These are phyloP conservation scores for Pseudochirops corinnae DNA, from an alignment of 2,797 vertebrate species.

Conservation along the genomic window DNA sequence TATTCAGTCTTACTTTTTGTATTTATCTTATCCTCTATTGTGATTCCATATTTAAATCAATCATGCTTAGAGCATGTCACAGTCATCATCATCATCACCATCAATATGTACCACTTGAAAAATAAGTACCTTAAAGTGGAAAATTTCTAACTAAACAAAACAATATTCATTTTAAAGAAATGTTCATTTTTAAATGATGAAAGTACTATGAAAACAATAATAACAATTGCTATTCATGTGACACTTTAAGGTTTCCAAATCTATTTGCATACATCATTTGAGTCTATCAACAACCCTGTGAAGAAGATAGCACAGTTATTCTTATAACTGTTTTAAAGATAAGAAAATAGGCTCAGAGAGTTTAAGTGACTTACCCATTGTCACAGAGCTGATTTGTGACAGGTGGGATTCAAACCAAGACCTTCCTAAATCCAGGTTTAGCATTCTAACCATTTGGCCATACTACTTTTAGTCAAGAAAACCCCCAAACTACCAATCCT, in stretches of 20 bases:
- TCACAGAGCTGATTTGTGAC: background rate
- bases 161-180: background rate
- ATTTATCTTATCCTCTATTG: constrained; percentile 35
- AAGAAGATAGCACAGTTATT: background rate
- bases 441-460: background rate
- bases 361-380: background rate
- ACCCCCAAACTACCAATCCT: background rate
- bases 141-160: constrained; percentile 45
- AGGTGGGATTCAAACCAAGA: background rate
- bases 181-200: background rate
- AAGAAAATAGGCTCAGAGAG: background rate
- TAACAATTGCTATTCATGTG: background rate
- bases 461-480: background rate
- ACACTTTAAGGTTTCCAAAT: background rate
- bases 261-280: background rate
- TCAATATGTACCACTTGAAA: background rate
- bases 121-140: background rate
- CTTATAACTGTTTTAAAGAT: background rate
- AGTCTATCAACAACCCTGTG: background rate
- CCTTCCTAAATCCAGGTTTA: background rate
- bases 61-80: background rate
- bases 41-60: constrained; percentile 30
- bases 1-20: constrained; percentile 16
- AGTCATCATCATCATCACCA: background rate
- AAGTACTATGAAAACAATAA: background rate